Conservation (phyloP, 2,888 invertebrate genomes). For the Ophion costatus region DNA sequence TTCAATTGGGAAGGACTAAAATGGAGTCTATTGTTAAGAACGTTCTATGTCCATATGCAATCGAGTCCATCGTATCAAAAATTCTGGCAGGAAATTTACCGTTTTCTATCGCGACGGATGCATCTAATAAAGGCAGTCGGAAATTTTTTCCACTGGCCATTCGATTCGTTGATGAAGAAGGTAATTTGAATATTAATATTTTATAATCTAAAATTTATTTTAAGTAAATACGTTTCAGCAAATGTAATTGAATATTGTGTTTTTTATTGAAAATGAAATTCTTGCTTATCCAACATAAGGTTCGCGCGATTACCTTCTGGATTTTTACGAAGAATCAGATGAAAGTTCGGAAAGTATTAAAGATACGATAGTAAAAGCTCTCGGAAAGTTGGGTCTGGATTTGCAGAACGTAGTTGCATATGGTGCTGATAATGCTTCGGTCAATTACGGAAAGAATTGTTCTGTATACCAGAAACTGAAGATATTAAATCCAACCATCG, state of each 20-base stretch:
- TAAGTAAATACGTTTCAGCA: constrained; percentile 13
- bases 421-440: constrained; percentile 64
- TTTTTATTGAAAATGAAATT: constrained; percentile 18
- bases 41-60: constrained; percentile 40
- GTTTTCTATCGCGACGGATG: constrained; percentile 39
- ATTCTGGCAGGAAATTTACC: constrained; percentile 15
- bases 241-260: constrained; percentile 14
- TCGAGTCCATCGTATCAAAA: constrained; percentile 32
- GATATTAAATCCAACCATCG: constrained; percentile 45
- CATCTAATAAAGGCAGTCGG: constrained; percentile 17
- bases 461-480: constrained; percentile 62
- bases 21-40: constrained; percentile 47
- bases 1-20: constrained; percentile 56
- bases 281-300: constrained; percentile 25
- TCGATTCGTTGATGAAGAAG: constrained; percentile 43
- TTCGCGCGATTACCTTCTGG: constrained; percentile 46
- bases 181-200: constrained; percentile 41
- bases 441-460: constrained; percentile 60
- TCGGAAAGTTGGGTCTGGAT: constrained; percentile 37
- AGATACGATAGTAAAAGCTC: constrained; percentile 19
- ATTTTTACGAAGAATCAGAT: constrained; percentile 54
- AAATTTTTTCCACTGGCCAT: constrained; percentile 52
- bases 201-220: constrained; percentile 25
- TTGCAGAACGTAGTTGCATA: constrained; percentile 46
- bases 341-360: constrained; percentile 43